phyloP scores from a whole-genome alignment of 2,113 vertebrate genomes.

The Gadus chalcogrammus region DNA sequence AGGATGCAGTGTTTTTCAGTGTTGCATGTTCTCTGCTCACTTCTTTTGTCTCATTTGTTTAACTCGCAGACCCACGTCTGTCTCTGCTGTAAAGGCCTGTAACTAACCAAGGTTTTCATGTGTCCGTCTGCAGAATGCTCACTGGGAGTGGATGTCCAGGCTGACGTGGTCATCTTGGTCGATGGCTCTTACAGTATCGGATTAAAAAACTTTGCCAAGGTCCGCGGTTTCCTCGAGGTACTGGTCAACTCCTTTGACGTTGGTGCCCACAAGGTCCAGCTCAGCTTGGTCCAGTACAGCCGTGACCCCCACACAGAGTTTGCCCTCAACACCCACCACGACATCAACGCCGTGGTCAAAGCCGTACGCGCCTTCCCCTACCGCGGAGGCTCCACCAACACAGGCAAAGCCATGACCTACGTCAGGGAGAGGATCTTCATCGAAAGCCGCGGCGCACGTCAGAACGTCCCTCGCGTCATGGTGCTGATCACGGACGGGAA shows the following conservation, averaged over 20 bases:
- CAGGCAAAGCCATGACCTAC: conserved; percentile 96
- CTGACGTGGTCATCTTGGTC: conserved; percentile 94
- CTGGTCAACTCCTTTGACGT: conserved; percentile 94
- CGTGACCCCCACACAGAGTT: conserved; percentile 95
- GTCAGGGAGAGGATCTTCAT: conserved; percentile 93
- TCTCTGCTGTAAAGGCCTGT: not conserved
- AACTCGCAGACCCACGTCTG: no score
- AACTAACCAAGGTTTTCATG: conserved; percentile 63
- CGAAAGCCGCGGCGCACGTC: conserved; percentile 81
- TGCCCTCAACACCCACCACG: conserved; percentile 87
- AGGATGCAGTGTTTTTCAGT: conserved; percentile 35
- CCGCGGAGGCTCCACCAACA: conserved; percentile 98
- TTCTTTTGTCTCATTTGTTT: no score
- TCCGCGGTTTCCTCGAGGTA: conserved; percentile 93
- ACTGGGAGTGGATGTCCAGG: conserved; percentile 94
- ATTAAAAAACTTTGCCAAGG: conserved; percentile 97
- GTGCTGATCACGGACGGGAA: conserved; percentile 98
- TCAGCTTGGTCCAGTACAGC: conserved; percentile 98
- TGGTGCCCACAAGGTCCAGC: conserved; percentile 86
- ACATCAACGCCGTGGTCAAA: conserved; percentile 83
- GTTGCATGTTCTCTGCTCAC: no score
- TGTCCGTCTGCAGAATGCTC: conserved; percentile 85
- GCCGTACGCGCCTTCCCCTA: conserved; percentile 95
- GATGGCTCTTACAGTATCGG: conserved; percentile 99
- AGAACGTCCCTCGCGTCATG: conserved; percentile 94